These are phyloP conservation scores for Pomatostomus ruficeps DNA, from an alignment of 2,113 vertebrate species.

Conservation along the genomic window DNA sequence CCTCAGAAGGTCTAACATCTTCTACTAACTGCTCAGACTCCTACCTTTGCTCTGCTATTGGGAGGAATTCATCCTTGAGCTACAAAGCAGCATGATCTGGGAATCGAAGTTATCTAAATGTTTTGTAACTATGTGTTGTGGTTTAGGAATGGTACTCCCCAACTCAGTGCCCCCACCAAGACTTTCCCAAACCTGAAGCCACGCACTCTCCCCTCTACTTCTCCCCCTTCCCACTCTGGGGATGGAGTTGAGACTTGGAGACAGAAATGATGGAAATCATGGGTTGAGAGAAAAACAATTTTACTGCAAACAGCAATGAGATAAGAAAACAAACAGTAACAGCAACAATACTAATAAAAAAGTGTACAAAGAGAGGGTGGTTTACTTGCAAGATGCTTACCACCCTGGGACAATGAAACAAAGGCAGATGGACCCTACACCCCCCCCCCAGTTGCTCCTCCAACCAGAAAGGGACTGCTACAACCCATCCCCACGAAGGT, in stretches of 20 bases:
- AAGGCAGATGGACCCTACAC: neutral
- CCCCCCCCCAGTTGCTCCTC: neutral
- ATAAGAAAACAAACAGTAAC: neutral
- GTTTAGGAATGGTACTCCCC: neutral
- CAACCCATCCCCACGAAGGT: neutral
- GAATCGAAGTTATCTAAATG: neutral
- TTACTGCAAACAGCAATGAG: neutral
- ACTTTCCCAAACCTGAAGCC: neutral
- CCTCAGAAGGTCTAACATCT: neutral
- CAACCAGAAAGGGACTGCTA: neutral
- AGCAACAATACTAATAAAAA: neutral
- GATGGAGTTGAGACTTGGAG: neutral
- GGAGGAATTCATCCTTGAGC: neutral
- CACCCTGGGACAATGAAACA: neutral
- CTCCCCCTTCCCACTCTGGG: neutral
- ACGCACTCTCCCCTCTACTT: neutral
- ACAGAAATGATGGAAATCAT: neutral
- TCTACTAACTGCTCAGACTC: neutral
- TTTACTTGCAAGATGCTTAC: neutral
- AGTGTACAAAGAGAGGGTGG: neutral
- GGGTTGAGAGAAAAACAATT: neutral
- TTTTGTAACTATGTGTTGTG: neutral
- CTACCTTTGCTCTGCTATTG: neutral
- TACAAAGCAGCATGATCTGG: neutral
- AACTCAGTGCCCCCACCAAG: no score